Conservation (phyloP, 2,797 vertebrate genomes). For the Kryptopterus vitreolus region DNA sequence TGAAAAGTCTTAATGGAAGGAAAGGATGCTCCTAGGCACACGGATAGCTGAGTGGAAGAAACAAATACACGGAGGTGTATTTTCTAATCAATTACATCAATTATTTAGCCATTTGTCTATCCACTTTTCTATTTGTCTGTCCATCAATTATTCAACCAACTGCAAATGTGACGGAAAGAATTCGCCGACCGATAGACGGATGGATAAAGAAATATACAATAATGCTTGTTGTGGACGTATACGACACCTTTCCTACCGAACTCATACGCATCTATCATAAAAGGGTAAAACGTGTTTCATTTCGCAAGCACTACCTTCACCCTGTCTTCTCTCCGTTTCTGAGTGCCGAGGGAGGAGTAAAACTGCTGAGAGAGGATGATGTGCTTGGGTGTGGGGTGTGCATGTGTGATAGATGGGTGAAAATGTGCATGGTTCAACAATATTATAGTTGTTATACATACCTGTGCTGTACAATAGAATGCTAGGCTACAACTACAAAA, state of each 20-base stretch:
- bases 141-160: too few relatives aligned
- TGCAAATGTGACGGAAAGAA: background rate
- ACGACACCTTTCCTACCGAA: background rate
- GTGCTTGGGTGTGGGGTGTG: constrained; percentile 41
- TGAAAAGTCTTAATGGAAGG: background rate
- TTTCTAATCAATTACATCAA: too few relatives aligned
- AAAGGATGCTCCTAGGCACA: too few relatives aligned
- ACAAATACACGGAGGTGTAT: too few relatives aligned
- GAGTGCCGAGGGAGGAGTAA: constrained; percentile 56
- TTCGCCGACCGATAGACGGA: background rate
- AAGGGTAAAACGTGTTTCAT: constrained; percentile 37
- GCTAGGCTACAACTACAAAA: constrained; percentile 27
- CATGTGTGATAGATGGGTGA: constrained; percentile 56
- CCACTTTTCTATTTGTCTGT: too few relatives aligned
- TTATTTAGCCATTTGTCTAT: too few relatives aligned
- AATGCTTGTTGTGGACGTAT: background rate
- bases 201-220: background rate
- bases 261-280: constrained; percentile 46
- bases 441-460: constrained; percentile 55
- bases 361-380: constrained; percentile 59
- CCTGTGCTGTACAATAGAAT: constrained; percentile 37
- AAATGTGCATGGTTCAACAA: constrained; percentile 59
- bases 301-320: constrained; percentile 52
- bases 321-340: constrained; percentile 46
- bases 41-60: too few relatives aligned